Evolutionary conservation across 35 echinoderm and acorn worm species (phyloP).

Genomic region (Acanthaster planci): DNA sequence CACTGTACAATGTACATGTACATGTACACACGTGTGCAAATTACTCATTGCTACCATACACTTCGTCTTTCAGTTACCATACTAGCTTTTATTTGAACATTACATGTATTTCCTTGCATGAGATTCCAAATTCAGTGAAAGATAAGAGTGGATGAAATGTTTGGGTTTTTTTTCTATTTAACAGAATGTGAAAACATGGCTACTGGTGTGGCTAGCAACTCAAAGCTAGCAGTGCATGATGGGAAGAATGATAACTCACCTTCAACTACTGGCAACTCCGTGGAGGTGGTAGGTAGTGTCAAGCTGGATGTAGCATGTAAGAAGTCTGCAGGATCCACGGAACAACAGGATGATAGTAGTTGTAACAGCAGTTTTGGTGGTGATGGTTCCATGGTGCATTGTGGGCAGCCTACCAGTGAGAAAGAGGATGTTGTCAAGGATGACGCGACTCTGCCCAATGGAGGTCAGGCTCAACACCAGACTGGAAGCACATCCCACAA

Average conservation of each 20-base stretch:
- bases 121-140: no score
- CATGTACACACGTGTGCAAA: no score
- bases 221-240: not conserved
- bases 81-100: no score
- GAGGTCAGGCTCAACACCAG: not conserved
- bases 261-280: not conserved
- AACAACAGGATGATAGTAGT: not conserved
- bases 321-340: not conserved
- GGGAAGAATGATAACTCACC: not conserved
- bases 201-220: not conserved
- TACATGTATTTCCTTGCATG: no score
- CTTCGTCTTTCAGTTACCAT: no score
- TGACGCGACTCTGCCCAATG: not conserved
- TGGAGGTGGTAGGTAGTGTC: not conserved
- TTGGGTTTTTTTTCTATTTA: not conserved
- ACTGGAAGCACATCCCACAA: not conserved
- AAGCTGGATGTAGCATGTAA: not conserved
- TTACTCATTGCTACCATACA: no score
- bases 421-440: slow-evolving; percentile 10
- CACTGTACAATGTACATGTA: no score
- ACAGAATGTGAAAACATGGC: slow-evolving; percentile 17
- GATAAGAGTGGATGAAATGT: no score
- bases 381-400: not conserved
- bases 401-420: not conserved
- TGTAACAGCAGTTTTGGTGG: not conserved